These are phyloP conservation scores for Drosophila bocqueti DNA, from an alignment of 1,140 invertebrate species.

Conservation along the genomic window DNA sequence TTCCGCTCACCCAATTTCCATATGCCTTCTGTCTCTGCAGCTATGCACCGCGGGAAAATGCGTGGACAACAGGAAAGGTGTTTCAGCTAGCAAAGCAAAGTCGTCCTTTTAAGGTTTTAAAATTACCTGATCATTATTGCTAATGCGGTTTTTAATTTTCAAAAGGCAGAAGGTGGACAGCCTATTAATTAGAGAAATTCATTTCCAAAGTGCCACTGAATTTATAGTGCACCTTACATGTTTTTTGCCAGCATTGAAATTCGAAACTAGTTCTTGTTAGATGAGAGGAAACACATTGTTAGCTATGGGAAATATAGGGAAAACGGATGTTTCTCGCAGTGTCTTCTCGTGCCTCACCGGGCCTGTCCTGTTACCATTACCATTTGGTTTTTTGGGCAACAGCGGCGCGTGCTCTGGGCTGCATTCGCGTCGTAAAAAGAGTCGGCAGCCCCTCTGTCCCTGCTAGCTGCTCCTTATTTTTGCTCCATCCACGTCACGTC, in stretches of 20 bases:
- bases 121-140: not conserved
- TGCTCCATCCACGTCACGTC: slow-evolving; percentile 31
- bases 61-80: not conserved
- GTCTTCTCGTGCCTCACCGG: not conserved
- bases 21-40: slow-evolving; percentile 32
- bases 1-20: slow-evolving; percentile 35
- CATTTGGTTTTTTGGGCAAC: slow-evolving; percentile 28
- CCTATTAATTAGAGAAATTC: too few relatives aligned
- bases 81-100: too few relatives aligned
- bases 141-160: not conserved
- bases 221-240: too few relatives aligned
- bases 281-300: not conserved
- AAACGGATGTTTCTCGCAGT: not conserved
- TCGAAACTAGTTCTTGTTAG: not conserved
- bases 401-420: slow-evolving; percentile 43
- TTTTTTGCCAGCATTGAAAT: too few relatives aligned
- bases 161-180: too few relatives aligned
- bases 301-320: not conserved
- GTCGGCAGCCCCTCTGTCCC: slow-evolving; percentile 2
- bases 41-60: slow-evolving; percentile 6
- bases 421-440: slow-evolving; percentile 35
- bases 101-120: not conserved
- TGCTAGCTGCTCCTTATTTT: slow-evolving; percentile 3
- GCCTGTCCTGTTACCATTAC: slow-evolving; percentile 29
- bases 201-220: too few relatives aligned